Conservation (phyloP, 2,113 vertebrate species). For the Tenrec ecaudatus region DNA sequence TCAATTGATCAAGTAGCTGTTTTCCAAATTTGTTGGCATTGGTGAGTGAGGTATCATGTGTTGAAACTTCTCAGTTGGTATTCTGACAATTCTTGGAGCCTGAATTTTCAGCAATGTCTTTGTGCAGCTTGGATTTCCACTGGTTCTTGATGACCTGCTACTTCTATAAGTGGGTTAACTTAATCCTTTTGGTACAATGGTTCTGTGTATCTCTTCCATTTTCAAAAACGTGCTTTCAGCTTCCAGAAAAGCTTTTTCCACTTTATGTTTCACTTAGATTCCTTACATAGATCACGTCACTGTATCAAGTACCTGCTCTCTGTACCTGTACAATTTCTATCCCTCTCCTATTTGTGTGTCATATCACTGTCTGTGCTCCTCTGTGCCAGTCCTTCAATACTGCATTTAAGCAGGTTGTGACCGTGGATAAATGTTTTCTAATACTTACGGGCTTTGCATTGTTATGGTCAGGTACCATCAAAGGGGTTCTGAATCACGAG, state of each 20-base stretch:
- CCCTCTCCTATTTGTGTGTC: background rate
- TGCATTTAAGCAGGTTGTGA: background rate
- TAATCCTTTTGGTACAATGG: background rate
- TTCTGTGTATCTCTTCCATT: background rate
- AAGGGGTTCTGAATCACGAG: too few species aligned
- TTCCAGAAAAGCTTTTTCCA: background rate
- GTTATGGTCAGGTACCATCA: too few species aligned
- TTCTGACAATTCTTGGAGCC: background rate
- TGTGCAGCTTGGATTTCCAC: background rate
- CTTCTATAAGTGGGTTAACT: background rate
- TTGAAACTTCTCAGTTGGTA: background rate
- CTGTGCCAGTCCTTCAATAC: background rate
- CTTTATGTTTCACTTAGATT: background rate
- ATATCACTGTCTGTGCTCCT: background rate
- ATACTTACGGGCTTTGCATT: background rate
- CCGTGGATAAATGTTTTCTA: background rate
- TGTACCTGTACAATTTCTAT: background rate
- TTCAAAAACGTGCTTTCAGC: conserved; percentile 13
- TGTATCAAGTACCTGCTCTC: background rate
- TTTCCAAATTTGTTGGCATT: background rate
- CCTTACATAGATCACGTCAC: background rate
- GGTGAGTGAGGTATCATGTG: background rate
- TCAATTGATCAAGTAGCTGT: too few species aligned
- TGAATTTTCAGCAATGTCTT: background rate
- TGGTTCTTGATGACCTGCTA: background rate